Evolutionary conservation across 2,797 vertebrate species (phyloP).

Genomic region (Sylvia borin): DNA sequence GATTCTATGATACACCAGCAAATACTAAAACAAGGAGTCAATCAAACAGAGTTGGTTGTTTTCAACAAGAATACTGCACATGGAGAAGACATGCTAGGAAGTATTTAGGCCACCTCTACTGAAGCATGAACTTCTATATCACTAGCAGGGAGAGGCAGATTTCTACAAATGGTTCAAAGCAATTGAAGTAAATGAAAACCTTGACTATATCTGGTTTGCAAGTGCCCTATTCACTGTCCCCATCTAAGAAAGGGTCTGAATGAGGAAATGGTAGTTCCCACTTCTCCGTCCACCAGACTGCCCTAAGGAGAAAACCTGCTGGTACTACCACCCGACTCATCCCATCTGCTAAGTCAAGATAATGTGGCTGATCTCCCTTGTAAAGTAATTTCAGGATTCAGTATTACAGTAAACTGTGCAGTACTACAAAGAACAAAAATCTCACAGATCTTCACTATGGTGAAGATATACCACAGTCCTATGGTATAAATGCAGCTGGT

Average conservation of each 20-base stretch:
- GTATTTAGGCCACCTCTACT: background rate
- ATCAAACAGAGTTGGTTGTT: background rate
- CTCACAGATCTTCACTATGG: background rate
- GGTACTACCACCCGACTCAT: accelerated
- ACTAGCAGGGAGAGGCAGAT: background rate
- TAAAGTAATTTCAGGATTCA: background rate
- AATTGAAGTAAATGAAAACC: background rate
- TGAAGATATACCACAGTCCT: background rate
- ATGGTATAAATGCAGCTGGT: background rate
- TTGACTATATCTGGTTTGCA: background rate
- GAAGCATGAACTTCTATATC: background rate
- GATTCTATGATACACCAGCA: background rate
- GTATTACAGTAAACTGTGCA: background rate
- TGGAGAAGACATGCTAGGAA: background rate
- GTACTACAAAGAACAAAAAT: background rate
- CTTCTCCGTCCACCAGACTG: background rate
- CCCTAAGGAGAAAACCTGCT: background rate
- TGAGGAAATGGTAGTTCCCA: background rate
- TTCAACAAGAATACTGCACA: background rate
- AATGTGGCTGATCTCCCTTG: background rate
- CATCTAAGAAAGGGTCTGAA: background rate
- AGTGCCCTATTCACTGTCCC: accelerated
- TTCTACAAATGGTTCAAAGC: background rate
- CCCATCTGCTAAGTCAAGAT: background rate
- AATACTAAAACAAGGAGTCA: background rate